These are phyloP conservation scores for Motacilla alba DNA, from an alignment of 2,113 vertebrate species.

Conservation along the genomic window DNA sequence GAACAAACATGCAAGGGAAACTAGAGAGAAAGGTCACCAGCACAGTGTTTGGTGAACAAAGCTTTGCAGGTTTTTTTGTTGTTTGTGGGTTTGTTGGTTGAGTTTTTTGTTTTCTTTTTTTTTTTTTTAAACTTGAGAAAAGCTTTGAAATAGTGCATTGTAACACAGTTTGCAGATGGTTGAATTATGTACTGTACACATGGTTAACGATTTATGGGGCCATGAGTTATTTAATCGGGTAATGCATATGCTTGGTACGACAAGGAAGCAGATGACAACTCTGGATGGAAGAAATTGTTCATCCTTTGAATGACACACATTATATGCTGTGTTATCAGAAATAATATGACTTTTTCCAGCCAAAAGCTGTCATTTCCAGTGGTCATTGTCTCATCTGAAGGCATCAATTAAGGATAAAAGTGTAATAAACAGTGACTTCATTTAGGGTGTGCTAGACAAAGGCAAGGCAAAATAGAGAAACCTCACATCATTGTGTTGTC, in stretches of 20 bases:
- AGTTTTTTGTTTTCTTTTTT: neutral
- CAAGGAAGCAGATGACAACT: conserved; percentile 44
- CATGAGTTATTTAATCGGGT: conserved; percentile 51
- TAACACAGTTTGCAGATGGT: conserved; percentile 7
- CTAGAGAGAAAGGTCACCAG: conserved; percentile 58
- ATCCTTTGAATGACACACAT: neutral
- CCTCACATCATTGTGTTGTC: neutral
- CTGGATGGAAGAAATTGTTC: conserved; percentile 28
- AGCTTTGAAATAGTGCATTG: conserved; percentile 22
- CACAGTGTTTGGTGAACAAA: conserved; percentile 22
- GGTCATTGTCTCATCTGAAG: neutral
- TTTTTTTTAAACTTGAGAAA: neutral
- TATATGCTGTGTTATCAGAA: neutral
- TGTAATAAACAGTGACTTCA: neutral
- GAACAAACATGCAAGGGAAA: conserved; percentile 51
- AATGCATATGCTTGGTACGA: conserved; percentile 19
- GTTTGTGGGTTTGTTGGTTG: neutral
- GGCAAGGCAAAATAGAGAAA: neutral
- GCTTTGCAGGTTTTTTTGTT: neutral
- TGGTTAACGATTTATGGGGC: conserved; percentile 59
- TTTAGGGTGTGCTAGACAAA: neutral
- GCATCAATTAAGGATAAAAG: neutral
- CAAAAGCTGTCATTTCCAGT: neutral
- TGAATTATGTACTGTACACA: conserved; percentile 56
- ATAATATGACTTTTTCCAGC: neutral